These are phyloP conservation scores for Pachyuromys duprasi DNA, from an alignment of 2,797 vertebrate genomes.

Conservation along the genomic window DNA sequence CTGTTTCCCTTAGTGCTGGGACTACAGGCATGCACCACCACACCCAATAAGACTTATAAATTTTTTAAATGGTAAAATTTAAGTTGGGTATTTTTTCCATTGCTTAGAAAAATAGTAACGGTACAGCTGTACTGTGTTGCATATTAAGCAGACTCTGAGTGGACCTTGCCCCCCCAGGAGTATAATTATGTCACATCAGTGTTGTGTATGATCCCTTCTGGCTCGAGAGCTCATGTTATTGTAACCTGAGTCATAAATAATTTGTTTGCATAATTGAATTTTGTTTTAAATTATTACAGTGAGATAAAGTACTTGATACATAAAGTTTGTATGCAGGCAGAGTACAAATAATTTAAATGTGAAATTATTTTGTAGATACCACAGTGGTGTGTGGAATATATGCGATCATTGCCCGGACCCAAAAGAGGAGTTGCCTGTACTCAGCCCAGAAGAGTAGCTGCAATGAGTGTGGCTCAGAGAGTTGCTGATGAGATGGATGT, in stretches of 20 bases:
- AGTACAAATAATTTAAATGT: slow-evolving; percentile 70
- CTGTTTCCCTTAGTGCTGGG: no score
- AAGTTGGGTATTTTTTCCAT: background rate
- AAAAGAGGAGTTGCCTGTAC: slow-evolving; percentile 97
- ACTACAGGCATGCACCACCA: no score
- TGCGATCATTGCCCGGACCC: slow-evolving; percentile 92
- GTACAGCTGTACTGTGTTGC: background rate
- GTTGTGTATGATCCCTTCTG: background rate
- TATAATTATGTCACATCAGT: background rate
- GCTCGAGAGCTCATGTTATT: background rate
- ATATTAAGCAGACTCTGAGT: background rate
- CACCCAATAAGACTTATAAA: no score
- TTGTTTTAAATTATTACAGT: slow-evolving; percentile 56
- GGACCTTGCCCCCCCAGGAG: background rate
- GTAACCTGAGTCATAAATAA: background rate
- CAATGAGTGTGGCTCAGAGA: slow-evolving; percentile 97
- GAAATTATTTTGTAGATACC: slow-evolving; percentile 91
- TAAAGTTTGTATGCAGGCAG: slow-evolving; percentile 20
- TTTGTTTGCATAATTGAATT: slow-evolving; percentile 56
- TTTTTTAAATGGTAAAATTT: slow-evolving; percentile 51
- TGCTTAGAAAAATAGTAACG: background rate
- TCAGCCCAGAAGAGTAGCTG: slow-evolving; percentile 96
- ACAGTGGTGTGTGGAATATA: slow-evolving; percentile 98
- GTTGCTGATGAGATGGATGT: slow-evolving; percentile 99
- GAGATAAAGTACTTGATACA: slow-evolving; percentile 42